A percentile compares a stretch with the other conserved stretches of the same genome.
phyloP scores from a whole-genome alignment of 2,113 vertebrate species.

The Miniopterus natalensis region DNA sequence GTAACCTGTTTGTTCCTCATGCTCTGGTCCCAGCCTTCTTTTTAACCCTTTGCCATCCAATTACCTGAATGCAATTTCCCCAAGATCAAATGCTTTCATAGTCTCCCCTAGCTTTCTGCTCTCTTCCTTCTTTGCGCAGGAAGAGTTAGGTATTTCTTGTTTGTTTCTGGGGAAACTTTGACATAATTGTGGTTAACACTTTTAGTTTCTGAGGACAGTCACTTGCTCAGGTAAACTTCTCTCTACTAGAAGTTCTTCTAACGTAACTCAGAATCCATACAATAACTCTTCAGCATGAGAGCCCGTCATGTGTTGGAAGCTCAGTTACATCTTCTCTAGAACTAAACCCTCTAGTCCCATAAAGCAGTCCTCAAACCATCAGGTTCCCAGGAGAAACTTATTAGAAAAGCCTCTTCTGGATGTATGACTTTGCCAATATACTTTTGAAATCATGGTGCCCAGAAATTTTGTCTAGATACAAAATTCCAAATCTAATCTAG shows the following conservation, averaged over 20 bases:
- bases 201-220: not conserved
- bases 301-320: not conserved
- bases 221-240: not conserved
- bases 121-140: not conserved
- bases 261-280: not conserved
- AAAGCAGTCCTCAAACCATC: not conserved
- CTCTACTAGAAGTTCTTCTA: not conserved
- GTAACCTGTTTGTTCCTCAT: not conserved
- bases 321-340: not conserved
- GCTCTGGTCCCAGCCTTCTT: not conserved
- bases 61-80: not conserved
- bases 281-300: not conserved
- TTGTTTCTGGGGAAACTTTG: constrained; percentile 18
- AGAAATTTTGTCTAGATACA: not conserved
- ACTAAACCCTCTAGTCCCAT: not conserved
- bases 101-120: not conserved
- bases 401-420: not conserved
- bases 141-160: not conserved
- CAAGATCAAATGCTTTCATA: not conserved
- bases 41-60: not conserved
- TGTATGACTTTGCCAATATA: not conserved
- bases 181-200: not conserved
- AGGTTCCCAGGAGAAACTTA: not conserved
- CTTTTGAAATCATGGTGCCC: not conserved
- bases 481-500: not conserved